Base-by-base conservation (phyloP, 1,140 invertebrate species). In the Pseudomyrmex sp. region DNA sequence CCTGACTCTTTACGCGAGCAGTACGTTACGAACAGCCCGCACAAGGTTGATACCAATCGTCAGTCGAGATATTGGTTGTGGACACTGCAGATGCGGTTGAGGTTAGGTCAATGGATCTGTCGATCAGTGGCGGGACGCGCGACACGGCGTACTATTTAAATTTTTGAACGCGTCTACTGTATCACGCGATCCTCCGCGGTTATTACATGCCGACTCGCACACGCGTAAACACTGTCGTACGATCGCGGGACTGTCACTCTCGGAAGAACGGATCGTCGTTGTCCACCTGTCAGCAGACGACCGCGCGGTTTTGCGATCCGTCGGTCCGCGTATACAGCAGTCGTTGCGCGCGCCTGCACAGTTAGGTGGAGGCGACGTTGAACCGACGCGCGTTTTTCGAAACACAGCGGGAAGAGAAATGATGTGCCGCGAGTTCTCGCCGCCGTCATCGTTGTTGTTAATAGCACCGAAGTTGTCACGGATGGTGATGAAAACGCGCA, bases 61-160 rank as follows among this genome's bases (percentile, higher is more conserved):
- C 85, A 86, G 83, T 87, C 85, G 90, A 89, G 84, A 83, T 89
- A 87, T 84, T 89, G 82, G 88, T 74, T 82, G 89, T 80, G 82
- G 86, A 77, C 77, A 61, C 75, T 44, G 61, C 76, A 72, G 48
- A 58, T 52, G 68, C 26, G 87, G 86, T 80, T 88, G 90, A 93
- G 92, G 93, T 92, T 93, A 92, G 92, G 93, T 93, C 90, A 72
- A 77, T 79, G 72, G 87, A 89, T 61, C 84, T 87, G 85, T 87
- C 86, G 85, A 69, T 73, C 66, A 70, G 84, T 89, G 84, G 86
- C 89, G 90, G 87, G 89, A 83, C 79, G 66, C 76, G 72, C 76
- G 72, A 61, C 83, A 72, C 65, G 73, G 50, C 83, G 69, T 13
- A 7, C 35, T 35, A 85, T 90, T 90, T 91, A 88, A 90, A 91